phyloP scores from a whole-genome alignment of 35 echinoderm and acorn worm genomes.

The Acanthaster planci region DNA sequence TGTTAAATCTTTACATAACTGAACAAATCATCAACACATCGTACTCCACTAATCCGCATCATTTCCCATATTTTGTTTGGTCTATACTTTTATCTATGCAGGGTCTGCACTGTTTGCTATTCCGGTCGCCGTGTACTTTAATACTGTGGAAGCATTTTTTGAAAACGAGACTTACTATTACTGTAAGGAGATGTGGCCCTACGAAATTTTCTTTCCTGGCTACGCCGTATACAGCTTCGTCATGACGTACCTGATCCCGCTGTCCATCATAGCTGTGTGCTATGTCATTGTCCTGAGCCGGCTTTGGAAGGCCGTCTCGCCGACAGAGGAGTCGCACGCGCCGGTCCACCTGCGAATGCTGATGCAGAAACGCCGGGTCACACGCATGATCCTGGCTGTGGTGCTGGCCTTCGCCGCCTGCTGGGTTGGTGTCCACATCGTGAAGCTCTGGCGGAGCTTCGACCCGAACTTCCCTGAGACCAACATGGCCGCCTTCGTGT shows the following conservation, averaged over 20 bases:
- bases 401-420: conserved; percentile 83
- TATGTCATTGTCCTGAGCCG: conserved; percentile 75
- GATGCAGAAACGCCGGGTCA: conserved; percentile 78
- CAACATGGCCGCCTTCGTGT: background rate
- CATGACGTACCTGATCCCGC: conserved; percentile 66
- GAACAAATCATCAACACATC: too few species aligned
- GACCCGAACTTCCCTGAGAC: conserved; percentile 18
- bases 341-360: conserved; percentile 36
- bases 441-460: conserved; percentile 69
- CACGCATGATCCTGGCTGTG: conserved; percentile 85
- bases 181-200: conserved; percentile 74
- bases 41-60: too few species aligned
- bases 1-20: too few species aligned
- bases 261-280: conserved; percentile 74
- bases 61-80: too few species aligned
- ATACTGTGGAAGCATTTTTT: background rate
- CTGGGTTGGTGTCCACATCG: conserved; percentile 75
- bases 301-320: conserved; percentile 68
- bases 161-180: background rate
- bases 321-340: conserved; percentile 51
- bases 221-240: conserved; percentile 72
- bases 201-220: conserved; percentile 17
- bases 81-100: conserved; percentile 29
- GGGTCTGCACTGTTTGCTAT: conserved; percentile 71
- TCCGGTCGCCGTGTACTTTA: conserved; percentile 74